phyloP scores from a whole-genome alignment of 2,113 vertebrate species.

The Trogon surrucura region DNA sequence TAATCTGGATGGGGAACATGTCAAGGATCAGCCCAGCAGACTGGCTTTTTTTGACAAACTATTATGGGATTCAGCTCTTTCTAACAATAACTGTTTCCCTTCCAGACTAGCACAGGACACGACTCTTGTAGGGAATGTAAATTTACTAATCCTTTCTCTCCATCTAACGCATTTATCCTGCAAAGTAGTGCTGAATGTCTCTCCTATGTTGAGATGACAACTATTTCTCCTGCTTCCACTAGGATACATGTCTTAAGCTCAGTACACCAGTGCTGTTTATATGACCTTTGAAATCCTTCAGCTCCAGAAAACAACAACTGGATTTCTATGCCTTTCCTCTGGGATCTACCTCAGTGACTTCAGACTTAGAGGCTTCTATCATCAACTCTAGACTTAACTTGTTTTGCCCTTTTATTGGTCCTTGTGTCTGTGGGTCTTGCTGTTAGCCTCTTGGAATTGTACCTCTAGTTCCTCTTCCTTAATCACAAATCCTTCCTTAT shows the following conservation, averaged over 20 bases:
- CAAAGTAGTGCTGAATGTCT: background rate
- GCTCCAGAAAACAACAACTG: background rate
- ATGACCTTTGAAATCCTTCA: background rate
- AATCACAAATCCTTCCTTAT: background rate
- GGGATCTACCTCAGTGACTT: accelerated
- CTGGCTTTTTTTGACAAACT: background rate
- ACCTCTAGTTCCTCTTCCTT: background rate
- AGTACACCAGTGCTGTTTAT: background rate
- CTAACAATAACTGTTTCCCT: background rate
- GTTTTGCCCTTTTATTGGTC: background rate
- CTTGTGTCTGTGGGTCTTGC: background rate
- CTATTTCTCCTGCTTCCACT: background rate
- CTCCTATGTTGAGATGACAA: background rate
- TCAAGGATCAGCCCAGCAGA: background rate
- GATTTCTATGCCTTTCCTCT: background rate
- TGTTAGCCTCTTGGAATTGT: background rate
- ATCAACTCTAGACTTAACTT: background rate
- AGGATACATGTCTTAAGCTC: background rate
- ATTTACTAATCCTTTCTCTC: background rate
- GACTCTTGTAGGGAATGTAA: background rate
- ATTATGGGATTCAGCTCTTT: background rate
- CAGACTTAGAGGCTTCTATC: background rate
- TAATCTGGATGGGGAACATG: background rate
- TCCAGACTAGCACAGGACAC: background rate
- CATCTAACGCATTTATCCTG: background rate